Base-by-base conservation (phyloP, 1,140 invertebrate species). In the Neoseiulus cucumeris region DNA sequence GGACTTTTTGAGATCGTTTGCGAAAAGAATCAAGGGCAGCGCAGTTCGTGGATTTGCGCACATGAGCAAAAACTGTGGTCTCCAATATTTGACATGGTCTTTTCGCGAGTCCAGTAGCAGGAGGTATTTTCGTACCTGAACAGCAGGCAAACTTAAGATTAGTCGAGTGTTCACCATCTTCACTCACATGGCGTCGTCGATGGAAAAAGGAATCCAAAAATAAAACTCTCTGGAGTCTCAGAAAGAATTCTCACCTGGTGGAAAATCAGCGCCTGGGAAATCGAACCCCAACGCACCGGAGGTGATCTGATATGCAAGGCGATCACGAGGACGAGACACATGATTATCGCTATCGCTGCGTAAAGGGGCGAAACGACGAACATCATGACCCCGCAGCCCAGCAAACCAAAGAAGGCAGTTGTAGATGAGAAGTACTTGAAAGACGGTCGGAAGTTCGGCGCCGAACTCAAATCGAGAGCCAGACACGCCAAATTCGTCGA, bases 51-150 rank as follows among this genome's bases (percentile, higher is more conserved):
- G 93, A 68, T 89, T 92, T 0, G 87, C 83, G 4, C 98, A 85
- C 75, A 99, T 80, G 1, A 98, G 76, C 9, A 99, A 75, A 75
- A 99, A 89, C 78, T 98, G 95, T 0, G 95, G 95, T 29, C 95
- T 78, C 96, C 96, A 99, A 76, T 93, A 98, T 78, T 98, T 98
- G 0, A 98, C 91, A 75, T 99, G 95, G 74, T 95, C 89, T 70
- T 98, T 95, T 5, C 95, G 81, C 1, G 87, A 87, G 76, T 99
- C 95, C 71, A 99, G 76, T 74, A 98, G 83, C 0, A 99, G 75
- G 5, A 99, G 78, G 76, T 98, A 98, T 76, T 99, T 98, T 44
- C 95, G 79, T 0, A 95, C 89, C 84, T 86, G 71, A 55, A 74
- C 74, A 29, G 14, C 1, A 28, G 29, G 41, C 25, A 7, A 68